Evolutionary conservation across 2,797 vertebrate genomes (phyloP), one percentile per base, ranked within the genome.

Genomic region (Oreochromis grahami): DNA sequence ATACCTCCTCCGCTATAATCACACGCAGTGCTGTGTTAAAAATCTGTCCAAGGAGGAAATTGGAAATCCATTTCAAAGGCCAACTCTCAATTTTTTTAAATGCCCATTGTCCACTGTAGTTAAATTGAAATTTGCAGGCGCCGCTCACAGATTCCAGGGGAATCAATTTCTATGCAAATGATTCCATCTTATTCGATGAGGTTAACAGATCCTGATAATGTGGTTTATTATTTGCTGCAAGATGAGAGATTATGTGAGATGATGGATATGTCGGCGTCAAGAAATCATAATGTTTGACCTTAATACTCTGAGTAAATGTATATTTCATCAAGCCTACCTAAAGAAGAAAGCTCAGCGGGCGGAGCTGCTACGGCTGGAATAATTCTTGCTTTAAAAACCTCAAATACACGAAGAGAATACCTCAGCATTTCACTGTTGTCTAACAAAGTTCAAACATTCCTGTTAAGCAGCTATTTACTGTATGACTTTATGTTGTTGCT

Each of bases 131-230:
- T 94, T 93, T 88, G 87, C 84, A 86, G 86, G 88, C 90, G 91
- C 93, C 91, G 81, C 86, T 95, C 92, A 83, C 91, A 92, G 81
- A 94, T 94, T 94, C 89, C 86, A 89, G 85, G 84, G 91, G 93
- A 96, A 96, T 97, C 94, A 93, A 96, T 97, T 95, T 96, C 95
- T 96, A 96, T 97, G 96, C 95, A 96, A 96, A 96, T 97, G 83
- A 94, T 93, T 89, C 86, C 90, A 90, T 95, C 89, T 93, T 89
- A 90, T 94, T 91, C 82, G 65, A 87, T 87, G 90, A 94, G 93
- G 93, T 94, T 94, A 95, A 95, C 91, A 89, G 88, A 94, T 96
- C 90, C 85, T 79, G 86, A 94, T 94, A 94, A 96, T 94, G 89
- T 19, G 85, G 89, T 95, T 95, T 93, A 95, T 94, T 95, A 94